A percentile compares a stretch with the other conserved stretches of the same genome.
These are phyloP conservation scores for Brachionichthys hirsutus DNA, from an alignment of 2,113 vertebrate genomes.

Conservation along the genomic window DNA sequence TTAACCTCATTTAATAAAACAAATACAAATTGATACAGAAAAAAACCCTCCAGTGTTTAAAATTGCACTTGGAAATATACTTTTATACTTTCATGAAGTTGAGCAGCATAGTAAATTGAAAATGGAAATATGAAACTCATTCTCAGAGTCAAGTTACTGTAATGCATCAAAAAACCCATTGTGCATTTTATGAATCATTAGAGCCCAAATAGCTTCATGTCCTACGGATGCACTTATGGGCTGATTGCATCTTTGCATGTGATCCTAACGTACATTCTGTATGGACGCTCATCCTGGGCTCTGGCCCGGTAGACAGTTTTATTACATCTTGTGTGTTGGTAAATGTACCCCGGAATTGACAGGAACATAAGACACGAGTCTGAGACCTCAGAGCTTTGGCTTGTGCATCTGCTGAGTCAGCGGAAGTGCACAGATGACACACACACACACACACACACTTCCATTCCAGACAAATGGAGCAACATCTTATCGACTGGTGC, in stretches of 20 bases:
- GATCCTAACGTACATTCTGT: conserved; percentile 20
- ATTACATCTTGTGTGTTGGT: conserved; percentile 25
- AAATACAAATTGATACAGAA: conserved; percentile 8
- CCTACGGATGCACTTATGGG: conserved; percentile 17
- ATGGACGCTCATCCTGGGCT: conserved; percentile 16
- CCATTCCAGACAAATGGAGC: conserved; percentile 59
- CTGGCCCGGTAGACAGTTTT: conserved; percentile 12
- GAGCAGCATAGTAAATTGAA: conserved; percentile 25
- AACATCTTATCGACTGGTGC: conserved; percentile 37
- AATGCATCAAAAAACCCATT: conserved; percentile 52
- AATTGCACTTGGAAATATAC: conserved; percentile 15
- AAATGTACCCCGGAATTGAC: conserved; percentile 24
- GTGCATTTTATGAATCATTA: conserved; percentile 61
- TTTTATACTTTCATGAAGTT: conserved; percentile 32
- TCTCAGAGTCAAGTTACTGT: conserved; percentile 34
- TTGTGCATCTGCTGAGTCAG: conserved; percentile 58
- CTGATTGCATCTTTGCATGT: conserved; percentile 31
- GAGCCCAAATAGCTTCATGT: conserved; percentile 39
- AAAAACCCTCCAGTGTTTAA: conserved; percentile 29
- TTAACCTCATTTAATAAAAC: no score
- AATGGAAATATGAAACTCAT: no score
- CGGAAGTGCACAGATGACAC: conserved; percentile 52
- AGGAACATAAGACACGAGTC: conserved; percentile 36
- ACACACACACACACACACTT: no score
- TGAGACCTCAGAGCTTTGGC: conserved; percentile 34